These are phyloP conservation scores for Strix uralensis DNA, from an alignment of 2,113 vertebrate species.

Conservation along the genomic window DNA sequence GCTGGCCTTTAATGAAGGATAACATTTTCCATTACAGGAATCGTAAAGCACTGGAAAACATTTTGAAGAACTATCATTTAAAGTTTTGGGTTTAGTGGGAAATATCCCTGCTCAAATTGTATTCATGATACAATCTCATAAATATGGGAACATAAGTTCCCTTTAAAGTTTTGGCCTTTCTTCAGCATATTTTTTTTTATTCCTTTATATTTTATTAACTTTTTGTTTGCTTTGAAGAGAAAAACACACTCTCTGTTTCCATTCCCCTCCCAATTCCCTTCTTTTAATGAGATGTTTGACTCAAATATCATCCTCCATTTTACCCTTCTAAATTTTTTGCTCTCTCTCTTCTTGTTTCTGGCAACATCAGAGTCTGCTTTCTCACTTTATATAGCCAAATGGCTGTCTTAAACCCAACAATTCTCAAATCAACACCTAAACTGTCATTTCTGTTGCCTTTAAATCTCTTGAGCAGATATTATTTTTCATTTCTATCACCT, in stretches of 20 bases:
- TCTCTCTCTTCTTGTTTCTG: not conserved
- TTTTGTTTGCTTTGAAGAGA: constrained; percentile 38
- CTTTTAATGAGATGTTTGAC: not conserved
- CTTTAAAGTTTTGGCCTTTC: constrained; percentile 19
- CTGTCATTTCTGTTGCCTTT: not conserved
- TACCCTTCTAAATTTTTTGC: not conserved
- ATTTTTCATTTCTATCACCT: not conserved
- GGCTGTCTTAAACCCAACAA: not conserved
- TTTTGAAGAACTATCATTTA: constrained; percentile 51
- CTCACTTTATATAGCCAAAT: not conserved
- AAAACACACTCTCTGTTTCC: not conserved
- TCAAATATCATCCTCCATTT: not conserved
- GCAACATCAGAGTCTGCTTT: not conserved
- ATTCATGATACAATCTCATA: constrained; percentile 24
- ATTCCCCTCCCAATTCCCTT: not conserved
- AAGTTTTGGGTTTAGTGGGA: constrained; percentile 38
- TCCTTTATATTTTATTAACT: not conserved
- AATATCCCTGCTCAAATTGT: not conserved
- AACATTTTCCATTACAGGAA: constrained; percentile 58
- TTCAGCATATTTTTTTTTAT: not conserved
- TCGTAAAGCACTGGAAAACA: constrained; percentile 25
- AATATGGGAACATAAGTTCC: constrained; percentile 23
- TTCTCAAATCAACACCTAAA: not conserved
- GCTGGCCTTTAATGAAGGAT: constrained; percentile 1
- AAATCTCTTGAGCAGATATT: not conserved